Conservation (phyloP, 2,888 invertebrate species). For the Odontomyia ornata region DNA sequence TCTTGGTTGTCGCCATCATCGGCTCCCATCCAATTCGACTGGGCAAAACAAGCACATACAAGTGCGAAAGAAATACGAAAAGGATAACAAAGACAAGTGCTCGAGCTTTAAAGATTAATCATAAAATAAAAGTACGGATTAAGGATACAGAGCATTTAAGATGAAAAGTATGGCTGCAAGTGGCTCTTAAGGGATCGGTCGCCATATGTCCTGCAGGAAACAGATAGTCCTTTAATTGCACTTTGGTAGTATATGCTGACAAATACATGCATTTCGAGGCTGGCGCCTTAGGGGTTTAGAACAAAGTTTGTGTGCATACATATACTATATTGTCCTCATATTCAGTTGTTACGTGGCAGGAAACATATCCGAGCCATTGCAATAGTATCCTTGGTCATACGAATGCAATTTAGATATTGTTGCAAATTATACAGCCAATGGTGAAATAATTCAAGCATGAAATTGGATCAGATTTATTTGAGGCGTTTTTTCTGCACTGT, state of each 20-base stretch:
- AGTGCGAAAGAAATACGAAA: not conserved
- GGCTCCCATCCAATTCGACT: too few species aligned
- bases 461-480: too few species aligned
- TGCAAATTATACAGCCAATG: too few species aligned
- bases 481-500: too few species aligned
- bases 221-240: conserved; percentile 6
- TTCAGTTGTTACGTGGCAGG: too few species aligned
- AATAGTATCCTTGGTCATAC: too few species aligned
- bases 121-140: conserved; percentile 17
- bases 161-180: not conserved
- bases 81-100: not conserved
- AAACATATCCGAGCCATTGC: too few species aligned
- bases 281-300: not conserved
- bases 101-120: conserved; percentile 8
- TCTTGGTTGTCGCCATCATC: too few species aligned
- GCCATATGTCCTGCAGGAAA: conserved; percentile 21
- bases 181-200: conserved; percentile 4
- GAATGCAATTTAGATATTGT: too few species aligned
- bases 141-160: not conserved
- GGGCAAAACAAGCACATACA: too few species aligned
- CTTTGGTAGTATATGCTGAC: not conserved
- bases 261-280: not conserved
- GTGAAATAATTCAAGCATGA: too few species aligned
- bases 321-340: too few species aligned
- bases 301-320: not conserved